Evolutionary conservation across 2,888 invertebrate genomes (phyloP).

Genomic region (Oscheius sp.): DNA sequence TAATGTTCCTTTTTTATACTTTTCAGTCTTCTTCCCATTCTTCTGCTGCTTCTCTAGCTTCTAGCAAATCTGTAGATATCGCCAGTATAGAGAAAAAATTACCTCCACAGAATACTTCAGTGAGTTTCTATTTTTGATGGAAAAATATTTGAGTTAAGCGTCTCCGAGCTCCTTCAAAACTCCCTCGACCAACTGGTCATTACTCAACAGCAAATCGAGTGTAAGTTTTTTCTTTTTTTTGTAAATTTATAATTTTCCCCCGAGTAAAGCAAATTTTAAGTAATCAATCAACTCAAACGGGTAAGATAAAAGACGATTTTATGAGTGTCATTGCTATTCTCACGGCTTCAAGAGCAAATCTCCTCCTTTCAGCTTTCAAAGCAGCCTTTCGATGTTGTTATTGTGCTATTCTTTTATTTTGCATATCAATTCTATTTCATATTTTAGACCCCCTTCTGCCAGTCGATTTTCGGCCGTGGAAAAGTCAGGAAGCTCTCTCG

Average conservation of each 20-base stretch:
- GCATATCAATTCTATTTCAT: not conserved
- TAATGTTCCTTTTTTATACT: not conserved
- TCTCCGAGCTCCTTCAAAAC: constrained; percentile 20
- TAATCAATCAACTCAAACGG: constrained; percentile 15
- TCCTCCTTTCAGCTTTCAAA: not conserved
- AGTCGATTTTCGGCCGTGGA: not conserved
- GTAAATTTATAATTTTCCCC: not conserved
- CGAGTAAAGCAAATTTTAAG: constrained; percentile 1
- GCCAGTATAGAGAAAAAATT: not conserved
- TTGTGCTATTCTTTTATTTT: not conserved
- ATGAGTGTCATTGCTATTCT: constrained; percentile 8
- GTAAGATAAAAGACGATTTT: not conserved
- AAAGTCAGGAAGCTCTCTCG: constrained; percentile 20
- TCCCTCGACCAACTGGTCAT: constrained; percentile 17
- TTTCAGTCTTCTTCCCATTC: constrained; percentile 12
- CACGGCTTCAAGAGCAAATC: not conserved
- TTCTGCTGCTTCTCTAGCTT: constrained; percentile 23
- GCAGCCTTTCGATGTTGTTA: not conserved
- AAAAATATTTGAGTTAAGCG: constrained; percentile 1
- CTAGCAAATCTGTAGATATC: constrained; percentile 30
- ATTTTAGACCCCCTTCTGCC: constrained; percentile 9
- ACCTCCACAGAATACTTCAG: constrained; percentile 1
- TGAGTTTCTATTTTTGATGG: not conserved
- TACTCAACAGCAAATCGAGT: not conserved
- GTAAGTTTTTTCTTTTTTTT: constrained; percentile 19